A percentile compares a stretch with the other conserved stretches of the same genome.
Conservation (phyloP, 2,888 invertebrate genomes). For the Gortyna flavago region DNA sequence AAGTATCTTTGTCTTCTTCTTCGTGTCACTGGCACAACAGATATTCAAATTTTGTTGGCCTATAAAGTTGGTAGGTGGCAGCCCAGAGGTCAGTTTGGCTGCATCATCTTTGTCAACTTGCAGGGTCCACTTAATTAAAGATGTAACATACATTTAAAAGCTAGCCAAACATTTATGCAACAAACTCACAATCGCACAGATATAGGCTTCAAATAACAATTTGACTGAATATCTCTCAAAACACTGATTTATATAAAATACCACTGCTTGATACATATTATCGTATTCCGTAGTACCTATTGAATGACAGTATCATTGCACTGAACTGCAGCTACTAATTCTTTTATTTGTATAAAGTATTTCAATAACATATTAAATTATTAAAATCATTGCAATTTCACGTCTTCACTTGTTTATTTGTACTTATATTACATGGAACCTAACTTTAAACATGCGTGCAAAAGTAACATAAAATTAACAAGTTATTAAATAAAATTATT, state of each 20-base stretch:
- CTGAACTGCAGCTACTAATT: neutral
- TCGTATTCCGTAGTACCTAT: neutral
- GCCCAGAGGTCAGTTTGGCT: no score
- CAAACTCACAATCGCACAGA: neutral
- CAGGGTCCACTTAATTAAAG: neutral
- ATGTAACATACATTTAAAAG: neutral
- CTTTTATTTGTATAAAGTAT: slow-evolving; percentile 4
- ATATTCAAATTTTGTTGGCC: no score
- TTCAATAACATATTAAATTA: slow-evolving; percentile 9
- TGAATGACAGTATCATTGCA: neutral
- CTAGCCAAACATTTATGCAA: neutral
- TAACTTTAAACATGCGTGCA: slow-evolving; percentile 14
- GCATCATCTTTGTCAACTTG: neutral
- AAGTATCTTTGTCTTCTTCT: neutral
- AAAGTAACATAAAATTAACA: slow-evolving; percentile 37
- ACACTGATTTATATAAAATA: neutral
- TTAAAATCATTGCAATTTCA: slow-evolving; percentile 23
- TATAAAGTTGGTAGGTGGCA: no score
- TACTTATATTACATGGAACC: neutral
- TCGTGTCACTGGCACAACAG: no score
- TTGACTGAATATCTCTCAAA: neutral
- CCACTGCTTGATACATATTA: no score
- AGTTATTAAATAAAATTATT: slow-evolving; percentile 31
- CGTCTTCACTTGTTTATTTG: slow-evolving; percentile 3
- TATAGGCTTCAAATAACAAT: neutral